Percentiles rank a stretch among this genome's conserved stretches.
These are phyloP conservation scores for Steromphala cineraria DNA, from an alignment of 2,888 invertebrate genomes.

Conservation along the genomic window DNA sequence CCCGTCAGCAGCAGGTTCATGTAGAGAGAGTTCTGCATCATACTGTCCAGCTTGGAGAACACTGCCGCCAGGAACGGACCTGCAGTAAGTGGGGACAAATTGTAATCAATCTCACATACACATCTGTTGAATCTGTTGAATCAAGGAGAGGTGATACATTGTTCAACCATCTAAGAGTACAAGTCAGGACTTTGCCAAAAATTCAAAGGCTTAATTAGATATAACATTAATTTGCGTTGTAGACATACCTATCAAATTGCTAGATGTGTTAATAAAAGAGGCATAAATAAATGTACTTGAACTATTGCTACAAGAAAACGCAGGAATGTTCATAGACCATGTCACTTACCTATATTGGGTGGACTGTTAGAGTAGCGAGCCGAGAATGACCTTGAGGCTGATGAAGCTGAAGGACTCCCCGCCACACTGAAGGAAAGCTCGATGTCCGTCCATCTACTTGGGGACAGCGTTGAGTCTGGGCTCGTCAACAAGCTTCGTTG, in stretches of 20 bases:
- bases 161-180: too few species aligned
- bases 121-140: neutral
- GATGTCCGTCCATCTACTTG: neutral
- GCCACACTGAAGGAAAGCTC: constrained; percentile 23
- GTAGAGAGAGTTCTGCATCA: constrained; percentile 89
- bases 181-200: too few species aligned
- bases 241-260: too few species aligned
- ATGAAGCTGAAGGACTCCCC: constrained; percentile 1
- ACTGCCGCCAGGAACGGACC: constrained; percentile 88
- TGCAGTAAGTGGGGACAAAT: constrained; percentile 45
- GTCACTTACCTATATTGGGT: constrained; percentile 54
- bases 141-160: too few species aligned
- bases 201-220: too few species aligned
- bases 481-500: constrained; percentile 9
- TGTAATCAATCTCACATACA: too few species aligned
- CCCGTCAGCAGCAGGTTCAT: constrained; percentile 92
- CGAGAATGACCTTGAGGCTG: neutral
- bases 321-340: too few species aligned
- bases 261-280: too few species aligned
- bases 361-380: constrained; percentile 45
- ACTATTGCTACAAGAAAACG: too few species aligned
- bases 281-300: too few species aligned
- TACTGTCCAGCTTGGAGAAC: constrained; percentile 87
- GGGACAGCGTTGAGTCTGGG: constrained; percentile 9
- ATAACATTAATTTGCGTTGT: too few species aligned